Percentiles rank a stretch among this genome's conserved stretches.
Evolutionary conservation across 1,140 invertebrate genomes (phyloP).

Genomic region (Centruroides sculpturatus): DNA sequence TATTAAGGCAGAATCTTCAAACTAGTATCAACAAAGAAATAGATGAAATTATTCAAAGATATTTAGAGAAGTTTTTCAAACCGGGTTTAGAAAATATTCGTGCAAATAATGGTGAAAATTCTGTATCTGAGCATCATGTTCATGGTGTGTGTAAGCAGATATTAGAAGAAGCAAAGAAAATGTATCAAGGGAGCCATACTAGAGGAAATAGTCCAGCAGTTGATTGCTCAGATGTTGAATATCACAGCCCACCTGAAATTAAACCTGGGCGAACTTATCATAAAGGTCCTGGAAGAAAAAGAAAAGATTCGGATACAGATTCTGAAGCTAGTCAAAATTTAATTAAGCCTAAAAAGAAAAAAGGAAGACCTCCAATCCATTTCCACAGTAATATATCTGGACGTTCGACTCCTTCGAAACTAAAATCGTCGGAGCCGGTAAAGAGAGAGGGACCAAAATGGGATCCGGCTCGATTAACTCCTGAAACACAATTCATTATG

Average conservation of each 20-base stretch:
- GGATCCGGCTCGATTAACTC: constrained; percentile 50
- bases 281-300: constrained; percentile 39
- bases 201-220: constrained; percentile 25
- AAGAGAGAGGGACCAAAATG: constrained; percentile 45
- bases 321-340: constrained; percentile 32
- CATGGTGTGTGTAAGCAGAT: constrained; percentile 55
- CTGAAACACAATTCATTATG: constrained; percentile 60
- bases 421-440: constrained; percentile 25
- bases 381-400: constrained; percentile 22
- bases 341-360: constrained; percentile 21
- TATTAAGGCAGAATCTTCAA: constrained; percentile 56
- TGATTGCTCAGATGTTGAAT: constrained; percentile 25
- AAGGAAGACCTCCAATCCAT: constrained; percentile 25
- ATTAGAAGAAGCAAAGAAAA: constrained; percentile 45
- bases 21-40: constrained; percentile 59
- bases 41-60: constrained; percentile 33
- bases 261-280: constrained; percentile 22
- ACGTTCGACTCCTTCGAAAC: constrained; percentile 27
- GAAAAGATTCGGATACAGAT: constrained; percentile 45
- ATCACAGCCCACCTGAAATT: constrained; percentile 18
- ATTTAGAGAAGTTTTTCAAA: constrained; percentile 40
- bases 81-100: constrained; percentile 63
- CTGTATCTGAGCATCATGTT: constrained; percentile 57
- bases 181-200: constrained; percentile 17
- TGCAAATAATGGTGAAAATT: constrained; percentile 52